Evolutionary conservation across 1,140 invertebrate species (phyloP), one percentile per base, ranked within the genome.

Genomic region (Drosophila nigromelanica): DNA sequence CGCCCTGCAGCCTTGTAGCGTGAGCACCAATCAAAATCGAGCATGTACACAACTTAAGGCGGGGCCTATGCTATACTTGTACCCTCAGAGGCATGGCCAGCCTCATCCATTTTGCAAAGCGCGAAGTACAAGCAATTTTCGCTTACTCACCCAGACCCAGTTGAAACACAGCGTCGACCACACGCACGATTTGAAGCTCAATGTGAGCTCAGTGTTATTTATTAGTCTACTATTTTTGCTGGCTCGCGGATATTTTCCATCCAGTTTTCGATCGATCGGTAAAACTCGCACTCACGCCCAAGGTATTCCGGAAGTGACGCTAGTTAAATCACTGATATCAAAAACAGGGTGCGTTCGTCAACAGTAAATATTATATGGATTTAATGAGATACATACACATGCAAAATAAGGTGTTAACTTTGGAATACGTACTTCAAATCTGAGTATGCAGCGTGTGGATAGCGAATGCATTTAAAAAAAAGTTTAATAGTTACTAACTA

Each of bases 101-200:
- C 45, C 14, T 37, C 50, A 56, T 56, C 30, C 66, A 68, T 56
- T 61, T 66, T 69, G n/a, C 48, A 30, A 42, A 42, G 3, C 21
- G 27, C 55, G 7, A n/a, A 10, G 50, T 33, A n/a, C 30, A 62
- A 27, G 40, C 12, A 43, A 63, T 70, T 71, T 72, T 67, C 39
- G 69, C 62, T 66, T 51, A 67, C 62, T 72, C 62, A 63, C 61
- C 64, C 73, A 78, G 77, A 78, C 60, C 60, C 61, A 69, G 73
- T 81, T 80, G 37, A 48, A 62, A 42, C 60, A 52, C 42, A 50
- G 73, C 39, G 42, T 14, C 64, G 78, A 76, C 69, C 69, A 55
- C 78, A 81, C 78, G 78, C 63, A 69, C 37, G 43, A 70, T 63
- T 47, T 21, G 3, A 35, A 42, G 50, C 35, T 64, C 15, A 45